These are phyloP conservation scores for Okamejei kenojei DNA, from an alignment of 2,797 vertebrate species.

Conservation along the genomic window DNA sequence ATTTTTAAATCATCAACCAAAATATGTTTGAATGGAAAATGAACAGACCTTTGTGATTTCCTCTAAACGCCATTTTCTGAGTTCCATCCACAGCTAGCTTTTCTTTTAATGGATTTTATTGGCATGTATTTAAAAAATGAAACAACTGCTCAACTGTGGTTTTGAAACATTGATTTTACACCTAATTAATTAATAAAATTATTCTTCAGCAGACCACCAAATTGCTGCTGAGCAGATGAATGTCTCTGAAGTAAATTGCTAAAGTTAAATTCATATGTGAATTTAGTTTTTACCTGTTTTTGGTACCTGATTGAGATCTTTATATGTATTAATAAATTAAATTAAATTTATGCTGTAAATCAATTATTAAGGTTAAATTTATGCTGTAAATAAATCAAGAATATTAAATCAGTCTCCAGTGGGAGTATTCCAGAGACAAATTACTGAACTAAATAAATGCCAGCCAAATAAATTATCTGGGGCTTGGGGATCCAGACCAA, in stretches of 20 bases:
- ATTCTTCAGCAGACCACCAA: background rate
- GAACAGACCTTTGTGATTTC: background rate
- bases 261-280: background rate
- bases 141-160: background rate
- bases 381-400: constrained; percentile 6
- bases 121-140: background rate
- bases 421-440: background rate
- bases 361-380: background rate
- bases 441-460: background rate
- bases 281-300: too few species aligned
- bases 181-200: background rate
- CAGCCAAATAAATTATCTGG: background rate
- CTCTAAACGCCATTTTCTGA: background rate
- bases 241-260: background rate
- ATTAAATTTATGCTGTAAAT: background rate
- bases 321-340: too few species aligned
- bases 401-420: background rate
- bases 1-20: too few species aligned
- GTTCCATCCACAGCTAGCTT: background rate
- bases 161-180: background rate
- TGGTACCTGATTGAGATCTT: too few species aligned
- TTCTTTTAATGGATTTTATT: background rate
- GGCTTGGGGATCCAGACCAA: background rate
- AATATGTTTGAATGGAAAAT: background rate
- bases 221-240: background rate